Percentiles rank a stretch among this genome's conserved stretches.
phyloP scores from a whole-genome alignment of 2,113 vertebrate species.

The Pteruthius melanotis region DNA sequence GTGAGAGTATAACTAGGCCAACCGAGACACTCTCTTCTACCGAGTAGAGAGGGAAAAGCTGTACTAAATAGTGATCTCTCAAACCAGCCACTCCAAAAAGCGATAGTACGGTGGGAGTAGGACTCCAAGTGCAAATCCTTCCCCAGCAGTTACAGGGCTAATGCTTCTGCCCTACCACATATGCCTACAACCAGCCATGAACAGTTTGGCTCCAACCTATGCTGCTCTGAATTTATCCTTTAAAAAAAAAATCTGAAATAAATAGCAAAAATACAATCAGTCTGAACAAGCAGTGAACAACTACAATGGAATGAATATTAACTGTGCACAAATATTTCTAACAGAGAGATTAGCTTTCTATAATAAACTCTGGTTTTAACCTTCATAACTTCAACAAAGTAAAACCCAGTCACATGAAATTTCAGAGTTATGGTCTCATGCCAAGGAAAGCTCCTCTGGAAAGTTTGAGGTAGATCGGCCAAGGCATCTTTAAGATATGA shows the following conservation, averaged over 20 bases:
- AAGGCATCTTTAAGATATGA: conserved; percentile 53
- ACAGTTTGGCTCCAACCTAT: not conserved
- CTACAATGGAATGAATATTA: not conserved
- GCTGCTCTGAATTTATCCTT: not conserved
- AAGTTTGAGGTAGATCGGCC: conserved; percentile 42
- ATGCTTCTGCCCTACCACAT: not conserved
- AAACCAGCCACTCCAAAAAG: not conserved
- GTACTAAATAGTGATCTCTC: not conserved
- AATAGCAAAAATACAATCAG: not conserved
- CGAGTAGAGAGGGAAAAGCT: not conserved
- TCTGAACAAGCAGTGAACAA: not conserved
- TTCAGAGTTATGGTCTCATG: conserved; percentile 8
- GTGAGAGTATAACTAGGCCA: not conserved
- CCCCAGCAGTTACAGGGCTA: not conserved
- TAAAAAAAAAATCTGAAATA: not conserved
- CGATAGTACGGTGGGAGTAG: not conserved
- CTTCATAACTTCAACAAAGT: conserved; percentile 28
- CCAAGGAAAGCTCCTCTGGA: conserved; percentile 60
- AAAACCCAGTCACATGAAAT: conserved; percentile 40
- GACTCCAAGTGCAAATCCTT: not conserved
- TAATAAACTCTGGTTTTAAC: conserved; percentile 2
- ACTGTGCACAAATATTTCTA: conserved; percentile 14
- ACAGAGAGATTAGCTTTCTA: conserved; percentile 17
- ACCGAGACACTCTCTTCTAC: not conserved
- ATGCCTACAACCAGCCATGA: not conserved